These are phyloP conservation scores for Dermatemys mawii DNA, from an alignment of 2,113 vertebrate species.

Conservation along the genomic window DNA sequence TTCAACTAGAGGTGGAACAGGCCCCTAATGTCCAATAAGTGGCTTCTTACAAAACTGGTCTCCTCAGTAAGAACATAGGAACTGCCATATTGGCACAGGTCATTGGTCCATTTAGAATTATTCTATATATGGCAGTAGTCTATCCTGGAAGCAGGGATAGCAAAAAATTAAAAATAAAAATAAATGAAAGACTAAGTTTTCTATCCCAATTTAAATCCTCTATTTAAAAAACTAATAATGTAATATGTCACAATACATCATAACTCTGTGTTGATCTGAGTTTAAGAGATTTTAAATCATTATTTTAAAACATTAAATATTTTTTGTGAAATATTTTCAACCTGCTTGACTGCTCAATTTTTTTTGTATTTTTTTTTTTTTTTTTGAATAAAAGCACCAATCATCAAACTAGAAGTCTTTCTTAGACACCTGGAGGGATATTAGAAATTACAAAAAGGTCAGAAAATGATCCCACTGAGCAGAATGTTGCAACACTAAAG, in stretches of 20 bases:
- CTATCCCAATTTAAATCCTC: background rate
- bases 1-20: background rate
- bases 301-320: background rate
- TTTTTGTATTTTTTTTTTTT: too few species aligned
- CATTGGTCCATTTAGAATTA: background rate
- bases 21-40: fast-evolving
- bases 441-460: constrained; percentile 37
- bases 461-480: constrained; percentile 47
- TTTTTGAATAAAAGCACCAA: too few species aligned
- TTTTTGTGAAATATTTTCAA: constrained; percentile 3
- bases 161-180: constrained; percentile 1
- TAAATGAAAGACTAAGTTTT: background rate
- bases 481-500: background rate
- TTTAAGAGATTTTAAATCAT: background rate
- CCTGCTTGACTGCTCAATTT: background rate
- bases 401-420: background rate
- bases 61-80: background rate
- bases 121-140: constrained; percentile 55
- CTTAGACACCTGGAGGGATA: background rate
- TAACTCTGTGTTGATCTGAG: background rate
- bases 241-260: constrained; percentile 5
- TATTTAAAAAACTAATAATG: background rate
- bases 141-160: background rate
- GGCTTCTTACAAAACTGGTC: background rate
- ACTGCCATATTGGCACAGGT: background rate